Base-by-base conservation (phyloP, 2,797 vertebrate species). In the Danio kyathit region DNA sequence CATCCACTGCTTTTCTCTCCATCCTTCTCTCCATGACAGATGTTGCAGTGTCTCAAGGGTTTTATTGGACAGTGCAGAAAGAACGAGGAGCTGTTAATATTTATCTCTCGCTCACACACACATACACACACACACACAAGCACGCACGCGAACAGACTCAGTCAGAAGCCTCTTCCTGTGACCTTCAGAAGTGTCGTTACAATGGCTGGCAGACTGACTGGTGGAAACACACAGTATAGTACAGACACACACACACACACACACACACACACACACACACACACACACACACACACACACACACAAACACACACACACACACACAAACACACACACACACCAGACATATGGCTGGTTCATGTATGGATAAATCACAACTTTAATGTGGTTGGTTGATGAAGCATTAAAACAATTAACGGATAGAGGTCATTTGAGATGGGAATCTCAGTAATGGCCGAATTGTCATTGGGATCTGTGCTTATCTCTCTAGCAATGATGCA, bases 1-100 rank as follows among this genome's bases (percentile, higher is more conserved):
- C 29, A 29, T 29, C 51, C 21, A 41, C 67, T 76, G 16, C 29
- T 64, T 78, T 40, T 77, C 38, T 73, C 61, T 63, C 56, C 8
- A 13, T 80, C 48, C 14, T 29, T 69, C 44, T 75, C 59, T 65
- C 40, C 46, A 73, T 82, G 84, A 83, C 84, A 86, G 79, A 86
- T 86, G 82, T 81, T 86, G 11, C 60, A 76, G 13, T 72, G 46
- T 86, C 84, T 83, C 79, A 13, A 71, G 79, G 84, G 82, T 60
- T 79, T 79, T 81, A 81, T 83, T 86, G 84, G 84, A 83, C 70
- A 79, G 75, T 81, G 82, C 21, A 67, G 74, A 85, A 80, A 80
- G 84, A 82, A 83, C 46, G 19, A 64, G 59, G 64, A 46, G 69
- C 82, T 67, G 67, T 76, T 74, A 78, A 78, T 71, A 74, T 86